Conservation (phyloP, 2,113 vertebrate species). For the Embiotoca jacksoni region DNA sequence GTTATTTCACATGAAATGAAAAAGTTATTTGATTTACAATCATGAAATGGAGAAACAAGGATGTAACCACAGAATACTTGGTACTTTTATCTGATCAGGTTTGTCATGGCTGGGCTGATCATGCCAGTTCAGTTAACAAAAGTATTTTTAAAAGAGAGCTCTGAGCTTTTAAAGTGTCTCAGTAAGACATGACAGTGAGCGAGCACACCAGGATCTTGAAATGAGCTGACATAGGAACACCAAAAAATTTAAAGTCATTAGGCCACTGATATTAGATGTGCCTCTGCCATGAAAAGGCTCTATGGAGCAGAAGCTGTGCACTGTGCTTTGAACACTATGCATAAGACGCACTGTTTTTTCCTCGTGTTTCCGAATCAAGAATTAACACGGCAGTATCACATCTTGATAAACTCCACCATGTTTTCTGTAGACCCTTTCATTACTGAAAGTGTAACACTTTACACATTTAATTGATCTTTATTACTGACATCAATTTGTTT, state of each 20-base stretch:
- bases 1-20: too few species aligned
- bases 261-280: not conserved
- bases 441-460: not conserved
- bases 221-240: not conserved
- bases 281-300: not conserved
- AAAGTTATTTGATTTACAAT: too few species aligned
- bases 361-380: slow-evolving; percentile 1
- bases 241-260: not conserved
- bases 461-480: slow-evolving; percentile 1
- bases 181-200: not conserved
- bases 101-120: not conserved
- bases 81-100: not conserved
- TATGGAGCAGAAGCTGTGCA: not conserved
- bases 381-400: not conserved
- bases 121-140: not conserved
- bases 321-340: not conserved
- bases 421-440: not conserved
- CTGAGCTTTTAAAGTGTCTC: slow-evolving; percentile 7
- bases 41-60: slow-evolving; percentile 3
- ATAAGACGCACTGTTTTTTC: not conserved
- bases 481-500: not conserved
- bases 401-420: not conserved
- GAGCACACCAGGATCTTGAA: not conserved
- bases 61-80: not conserved
- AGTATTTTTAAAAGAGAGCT: not conserved